Percentiles rank a stretch among this genome's conserved stretches.
Evolutionary conservation across 2,888 invertebrate species (phyloP).

Genomic region (Trichopria drosophilae): DNA sequence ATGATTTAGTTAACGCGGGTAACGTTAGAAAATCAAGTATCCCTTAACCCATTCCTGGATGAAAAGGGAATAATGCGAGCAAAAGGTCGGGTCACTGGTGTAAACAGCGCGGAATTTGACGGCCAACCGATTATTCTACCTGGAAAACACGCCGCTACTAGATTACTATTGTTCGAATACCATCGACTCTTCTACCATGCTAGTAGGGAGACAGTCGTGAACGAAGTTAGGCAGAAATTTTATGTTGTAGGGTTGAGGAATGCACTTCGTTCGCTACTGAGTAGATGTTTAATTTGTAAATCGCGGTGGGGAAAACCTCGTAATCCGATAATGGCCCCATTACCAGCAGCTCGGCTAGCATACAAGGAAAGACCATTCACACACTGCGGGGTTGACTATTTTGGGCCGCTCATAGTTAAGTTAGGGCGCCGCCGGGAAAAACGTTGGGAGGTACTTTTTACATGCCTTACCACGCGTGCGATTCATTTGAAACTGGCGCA

Average conservation of each 20-base stretch:
- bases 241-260: constrained; percentile 21
- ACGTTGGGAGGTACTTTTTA: constrained; percentile 31
- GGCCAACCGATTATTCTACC: constrained; percentile 25
- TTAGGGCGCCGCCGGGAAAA: constrained; percentile 18
- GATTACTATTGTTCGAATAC: constrained; percentile 18
- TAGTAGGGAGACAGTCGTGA: constrained; percentile 28
- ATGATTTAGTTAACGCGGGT: too few species aligned
- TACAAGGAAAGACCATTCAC: constrained; percentile 23
- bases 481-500: constrained; percentile 26
- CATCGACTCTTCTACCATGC: constrained; percentile 23
- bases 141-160: constrained; percentile 14
- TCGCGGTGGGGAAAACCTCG: not conserved
- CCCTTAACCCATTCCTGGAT: not conserved
- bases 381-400: constrained; percentile 28
- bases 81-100: constrained; percentile 5
- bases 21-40: not conserved
- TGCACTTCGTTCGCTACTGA: constrained; percentile 4
- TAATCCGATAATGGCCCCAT: constrained; percentile 20
- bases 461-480: constrained; percentile 28
- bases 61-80: constrained; percentile 6
- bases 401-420: constrained; percentile 30
- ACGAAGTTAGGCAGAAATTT: constrained; percentile 30
- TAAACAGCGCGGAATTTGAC: not conserved
- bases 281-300: constrained; percentile 9
- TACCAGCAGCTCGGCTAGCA: constrained; percentile 19